These are phyloP conservation scores for Rhagium mordax DNA, from an alignment of 2,888 invertebrate genomes.

Conservation along the genomic window DNA sequence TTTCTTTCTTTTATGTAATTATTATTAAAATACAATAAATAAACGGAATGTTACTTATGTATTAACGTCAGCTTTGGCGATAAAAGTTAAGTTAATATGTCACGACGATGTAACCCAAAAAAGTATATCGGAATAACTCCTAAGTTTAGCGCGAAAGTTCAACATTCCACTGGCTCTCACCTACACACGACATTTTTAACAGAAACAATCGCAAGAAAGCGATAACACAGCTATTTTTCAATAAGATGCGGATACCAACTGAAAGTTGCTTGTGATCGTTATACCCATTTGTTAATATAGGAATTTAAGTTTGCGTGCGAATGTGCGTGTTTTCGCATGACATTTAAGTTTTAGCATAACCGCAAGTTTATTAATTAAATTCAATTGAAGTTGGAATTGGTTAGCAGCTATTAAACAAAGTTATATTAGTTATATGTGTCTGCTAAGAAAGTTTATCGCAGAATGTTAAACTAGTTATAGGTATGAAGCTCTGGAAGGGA, in stretches of 20 bases:
- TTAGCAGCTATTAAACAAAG: no score
- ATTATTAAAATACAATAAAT: constrained; percentile 21
- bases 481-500: no score
- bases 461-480: no score
- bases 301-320: constrained; percentile 12
- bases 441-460: no score
- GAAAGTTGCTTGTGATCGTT: constrained; percentile 57
- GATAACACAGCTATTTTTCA: constrained; percentile 49
- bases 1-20: constrained; percentile 4
- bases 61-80: constrained; percentile 12
- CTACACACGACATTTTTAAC: constrained; percentile 51
- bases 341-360: no score
- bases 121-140: constrained; percentile 18
- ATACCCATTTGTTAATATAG: constrained; percentile 37
- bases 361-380: no score
- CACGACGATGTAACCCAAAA: constrained; percentile 8
- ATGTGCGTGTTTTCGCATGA: no score
- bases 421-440: no score
- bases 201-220: constrained; percentile 52
- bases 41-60: neutral
- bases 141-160: constrained; percentile 50
- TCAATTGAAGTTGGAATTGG: no score
- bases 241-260: constrained; percentile 53
- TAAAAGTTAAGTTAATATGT: constrained; percentile 20
- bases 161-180: constrained; percentile 51